A percentile compares a stretch with the other conserved stretches of the same genome.
Evolutionary conservation across 2,113 vertebrate genomes (phyloP).

Genomic region (Myanophis thanlyinensis): DNA sequence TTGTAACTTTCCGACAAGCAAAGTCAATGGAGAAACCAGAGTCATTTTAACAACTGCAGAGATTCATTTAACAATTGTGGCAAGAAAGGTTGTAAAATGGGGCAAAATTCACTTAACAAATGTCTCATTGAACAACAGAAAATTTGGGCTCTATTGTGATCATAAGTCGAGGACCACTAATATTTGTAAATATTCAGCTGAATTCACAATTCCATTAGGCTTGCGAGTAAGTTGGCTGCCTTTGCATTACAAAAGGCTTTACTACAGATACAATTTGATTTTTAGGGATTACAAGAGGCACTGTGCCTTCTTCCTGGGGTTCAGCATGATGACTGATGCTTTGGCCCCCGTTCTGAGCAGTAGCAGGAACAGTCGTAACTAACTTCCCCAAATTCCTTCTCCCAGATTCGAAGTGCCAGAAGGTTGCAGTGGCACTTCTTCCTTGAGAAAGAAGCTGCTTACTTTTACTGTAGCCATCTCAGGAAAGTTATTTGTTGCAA

Average conservation of each 20-base stretch:
- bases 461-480: not conserved
- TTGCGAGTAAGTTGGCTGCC: not conserved
- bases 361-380: too few relatives aligned
- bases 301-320: not conserved
- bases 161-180: too few relatives aligned
- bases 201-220: not conserved
- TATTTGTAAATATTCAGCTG: not conserved
- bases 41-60: too few relatives aligned
- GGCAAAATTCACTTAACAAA: too few relatives aligned
- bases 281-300: not conserved
- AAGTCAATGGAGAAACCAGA: too few relatives aligned
- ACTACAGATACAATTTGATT: not conserved
- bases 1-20: too few relatives aligned
- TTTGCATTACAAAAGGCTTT: not conserved
- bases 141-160: too few relatives aligned
- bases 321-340: not conserved
- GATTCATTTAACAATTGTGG: too few relatives aligned
- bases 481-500: not conserved
- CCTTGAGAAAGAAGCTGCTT: not conserved
- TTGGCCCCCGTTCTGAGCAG: not conserved
- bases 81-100: too few relatives aligned
- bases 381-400: not conserved
- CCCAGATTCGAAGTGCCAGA: not conserved
- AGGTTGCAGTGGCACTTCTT: not conserved
- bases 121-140: too few relatives aligned